Evolutionary conservation across 2,113 vertebrate genomes (phyloP).

Genomic region (Ascaphus truei): DNA sequence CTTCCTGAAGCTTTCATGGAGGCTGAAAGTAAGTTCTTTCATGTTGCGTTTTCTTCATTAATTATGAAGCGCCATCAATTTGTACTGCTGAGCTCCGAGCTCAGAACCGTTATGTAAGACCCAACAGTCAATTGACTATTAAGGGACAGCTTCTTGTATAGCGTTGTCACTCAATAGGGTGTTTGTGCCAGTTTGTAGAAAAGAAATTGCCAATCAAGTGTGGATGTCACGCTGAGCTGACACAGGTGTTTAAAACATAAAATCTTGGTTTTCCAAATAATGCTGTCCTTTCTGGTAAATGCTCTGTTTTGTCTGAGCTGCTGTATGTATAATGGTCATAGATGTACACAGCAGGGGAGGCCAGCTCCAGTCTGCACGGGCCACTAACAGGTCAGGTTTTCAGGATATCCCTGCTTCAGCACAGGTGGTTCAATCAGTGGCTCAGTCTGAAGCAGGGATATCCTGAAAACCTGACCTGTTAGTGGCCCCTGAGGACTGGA

Average conservation of each 20-base stretch:
- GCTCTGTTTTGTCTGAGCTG: no score
- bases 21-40: conserved; percentile 80
- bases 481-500: no score
- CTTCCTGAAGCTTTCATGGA: conserved; percentile 92
- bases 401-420: no score
- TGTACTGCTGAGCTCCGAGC: conserved; percentile 32
- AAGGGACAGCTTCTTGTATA: no score
- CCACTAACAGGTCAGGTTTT: no score
- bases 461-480: no score
- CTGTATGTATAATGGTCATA: no score
- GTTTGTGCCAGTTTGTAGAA: neutral
- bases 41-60: conserved; percentile 43
- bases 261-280: neutral
- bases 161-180: no score
- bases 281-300: neutral
- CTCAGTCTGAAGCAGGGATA: no score
- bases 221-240: neutral
- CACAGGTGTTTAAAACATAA: neutral
- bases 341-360: no score
- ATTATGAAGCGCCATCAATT: conserved; percentile 45
- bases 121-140: neutral
- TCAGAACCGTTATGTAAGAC: conserved; percentile 37
- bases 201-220: neutral
- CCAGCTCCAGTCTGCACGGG: no score
- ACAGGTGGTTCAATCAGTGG: no score